Base-by-base conservation (phyloP, 2,797 vertebrate genomes). In the Botia kubotai region DNA sequence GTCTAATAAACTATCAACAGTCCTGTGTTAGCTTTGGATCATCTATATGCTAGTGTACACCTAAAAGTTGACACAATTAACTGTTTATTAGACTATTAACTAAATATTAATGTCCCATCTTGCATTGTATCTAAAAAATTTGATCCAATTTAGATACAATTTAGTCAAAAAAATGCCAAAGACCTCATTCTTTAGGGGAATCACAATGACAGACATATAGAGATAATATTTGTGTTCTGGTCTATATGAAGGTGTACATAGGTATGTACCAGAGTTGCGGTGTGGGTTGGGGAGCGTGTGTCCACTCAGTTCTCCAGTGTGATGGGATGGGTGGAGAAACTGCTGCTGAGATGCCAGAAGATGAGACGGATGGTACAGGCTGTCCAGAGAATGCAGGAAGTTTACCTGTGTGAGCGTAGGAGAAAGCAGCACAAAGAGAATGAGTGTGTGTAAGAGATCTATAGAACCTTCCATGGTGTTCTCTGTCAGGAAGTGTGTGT, bases 301-400 rank as follows among this genome's bases (percentile, higher is more conserved):
- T 80, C 97, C 97, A 10, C 97, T 96, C 87, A 99, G 92, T 92
- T 98, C 98, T 62, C 96, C 94, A 0, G 95, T 94, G 72, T 97
- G 95, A 82, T 97, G 97, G 48, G 95, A 96, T 0, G 89, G 96
- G 85, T 98, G 97, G 83, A 98, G 90, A 72, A 99, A 98, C 92
- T 98, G 97, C 93, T 99, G 97, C 92, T 99, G 96, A 58, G 96
- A 97, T 72, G 95, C 96, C 85, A 98, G 93, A 39, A 99, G 93
- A 50, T 99, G 97, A 82, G 96, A 98, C 8, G 98, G 97, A 81
- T 98, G 97, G 85, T 93, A 94, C 89, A 86, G 90, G 87, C 88
- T 89, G 91, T 93, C 97, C 86, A 94, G 83, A 77, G 93, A 92
- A 84, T 94, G 90, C 79, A 89, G 91, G 89, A 95, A 95, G 87